These are phyloP conservation scores for Pteruthius melanotis DNA, from an alignment of 2,113 vertebrate species.

Conservation along the genomic window DNA sequence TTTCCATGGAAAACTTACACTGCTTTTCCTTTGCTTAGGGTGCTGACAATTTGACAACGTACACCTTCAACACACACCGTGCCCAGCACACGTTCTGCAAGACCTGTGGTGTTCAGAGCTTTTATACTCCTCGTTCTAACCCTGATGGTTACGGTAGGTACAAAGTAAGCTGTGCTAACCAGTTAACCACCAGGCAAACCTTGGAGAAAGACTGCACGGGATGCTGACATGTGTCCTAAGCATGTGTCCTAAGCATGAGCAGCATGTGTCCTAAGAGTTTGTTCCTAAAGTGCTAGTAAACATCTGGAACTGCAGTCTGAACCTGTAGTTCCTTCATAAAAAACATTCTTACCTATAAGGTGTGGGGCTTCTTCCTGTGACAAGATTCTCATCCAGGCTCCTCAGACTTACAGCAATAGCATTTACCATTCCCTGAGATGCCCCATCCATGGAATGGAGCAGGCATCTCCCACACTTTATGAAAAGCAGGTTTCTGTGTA, in stretches of 20 bases:
- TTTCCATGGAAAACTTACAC: background rate
- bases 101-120: slow-evolving; percentile 95
- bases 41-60: slow-evolving; percentile 84
- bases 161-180: background rate
- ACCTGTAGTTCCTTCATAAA: background rate
- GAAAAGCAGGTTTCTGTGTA: background rate
- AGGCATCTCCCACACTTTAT: background rate
- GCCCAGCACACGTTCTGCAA: slow-evolving; percentile 96
- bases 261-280: background rate
- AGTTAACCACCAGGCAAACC: background rate
- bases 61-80: slow-evolving; percentile 89
- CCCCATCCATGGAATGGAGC: background rate
- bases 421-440: background rate
- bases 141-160: slow-evolving; percentile 89
- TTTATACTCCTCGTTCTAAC: slow-evolving; percentile 93
- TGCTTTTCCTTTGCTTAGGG: slow-evolving; percentile 75
- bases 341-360: background rate
- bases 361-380: background rate
- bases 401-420: background rate
- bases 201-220: background rate
- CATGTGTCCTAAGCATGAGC: background rate
- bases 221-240: background rate
- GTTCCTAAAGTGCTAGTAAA: background rate
- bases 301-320: background rate
- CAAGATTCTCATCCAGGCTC: background rate